Percentiles rank a stretch among this genome's conserved stretches.
These are phyloP conservation scores for Oxygymnocypris stewartii DNA, from an alignment of 2,113 vertebrate genomes.

Conservation along the genomic window DNA sequence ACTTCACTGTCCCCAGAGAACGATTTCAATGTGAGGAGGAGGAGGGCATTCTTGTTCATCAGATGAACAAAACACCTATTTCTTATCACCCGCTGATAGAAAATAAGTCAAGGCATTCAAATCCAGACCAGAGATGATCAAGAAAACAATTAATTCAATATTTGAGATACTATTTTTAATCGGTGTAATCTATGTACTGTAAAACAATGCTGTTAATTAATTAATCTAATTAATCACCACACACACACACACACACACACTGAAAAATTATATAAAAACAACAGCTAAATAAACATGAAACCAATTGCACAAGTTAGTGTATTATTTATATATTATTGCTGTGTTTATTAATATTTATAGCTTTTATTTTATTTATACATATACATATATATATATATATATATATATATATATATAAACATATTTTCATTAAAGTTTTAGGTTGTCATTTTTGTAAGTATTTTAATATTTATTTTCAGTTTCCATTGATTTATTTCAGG, in stretches of 20 bases:
- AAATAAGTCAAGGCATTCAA: background rate
- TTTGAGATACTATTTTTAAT: too few species aligned
- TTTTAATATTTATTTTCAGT: background rate
- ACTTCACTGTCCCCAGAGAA: conserved; percentile 25
- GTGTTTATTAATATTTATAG: background rate
- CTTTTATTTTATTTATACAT: background rate
- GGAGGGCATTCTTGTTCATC: conserved; percentile 4
- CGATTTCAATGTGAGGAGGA: conserved; percentile 3
- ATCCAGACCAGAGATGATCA: background rate
- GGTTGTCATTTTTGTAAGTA: background rate
- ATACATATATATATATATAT: too few species aligned
- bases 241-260: too few species aligned
- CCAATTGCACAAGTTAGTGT: background rate
- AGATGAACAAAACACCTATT: background rate
- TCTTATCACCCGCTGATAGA: background rate
- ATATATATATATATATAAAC: background rate
- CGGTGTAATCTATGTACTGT: background rate
- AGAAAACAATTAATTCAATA: background rate
- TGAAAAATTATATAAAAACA: background rate
- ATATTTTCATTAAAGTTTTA: background rate
- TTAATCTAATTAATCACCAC: background rate
- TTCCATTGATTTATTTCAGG: background rate
- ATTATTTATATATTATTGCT: background rate
- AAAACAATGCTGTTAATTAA: background rate
- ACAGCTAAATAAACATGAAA: background rate